Percentiles rank a stretch among this genome's conserved stretches.
These are phyloP conservation scores for Phthorimaea operculella DNA, from an alignment of 1,140 invertebrate species.

Conservation along the genomic window DNA sequence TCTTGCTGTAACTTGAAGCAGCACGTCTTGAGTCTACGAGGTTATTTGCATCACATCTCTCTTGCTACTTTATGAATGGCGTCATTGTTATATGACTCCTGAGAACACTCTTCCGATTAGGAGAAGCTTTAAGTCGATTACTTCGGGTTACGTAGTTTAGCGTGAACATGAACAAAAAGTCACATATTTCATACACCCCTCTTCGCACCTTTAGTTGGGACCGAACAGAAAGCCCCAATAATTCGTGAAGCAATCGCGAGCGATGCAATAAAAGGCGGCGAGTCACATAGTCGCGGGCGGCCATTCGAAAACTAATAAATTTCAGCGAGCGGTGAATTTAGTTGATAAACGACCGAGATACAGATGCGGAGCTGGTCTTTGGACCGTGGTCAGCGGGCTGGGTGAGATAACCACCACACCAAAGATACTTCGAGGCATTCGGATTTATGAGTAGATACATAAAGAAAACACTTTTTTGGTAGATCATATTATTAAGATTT, in stretches of 20 bases:
- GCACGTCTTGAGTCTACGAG: constrained; percentile 34
- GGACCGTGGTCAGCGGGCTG: constrained; percentile 10
- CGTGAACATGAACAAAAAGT: constrained; percentile 1
- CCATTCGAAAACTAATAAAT: constrained; percentile 50
- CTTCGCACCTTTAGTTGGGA: not conserved
- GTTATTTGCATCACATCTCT: constrained; percentile 42
- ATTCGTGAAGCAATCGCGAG: constrained; percentile 11
- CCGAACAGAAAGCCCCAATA: constrained; percentile 7
- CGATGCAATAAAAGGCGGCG: constrained; percentile 26
- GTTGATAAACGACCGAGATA: constrained; percentile 51
- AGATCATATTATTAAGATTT: too few relatives aligned
- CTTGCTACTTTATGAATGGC: constrained; percentile 24
- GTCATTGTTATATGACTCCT: constrained; percentile 24
- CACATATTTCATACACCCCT: constrained; percentile 2
- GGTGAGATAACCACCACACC: not conserved
- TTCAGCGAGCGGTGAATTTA: constrained; percentile 44
- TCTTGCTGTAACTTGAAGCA: constrained; percentile 27
- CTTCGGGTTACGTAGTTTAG: not conserved
- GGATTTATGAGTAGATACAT: not conserved
- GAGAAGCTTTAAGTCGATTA: not conserved
- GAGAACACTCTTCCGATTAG: too few relatives aligned
- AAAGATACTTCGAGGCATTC: not conserved
- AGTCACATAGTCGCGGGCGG: constrained; percentile 32
- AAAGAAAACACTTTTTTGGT: too few relatives aligned
- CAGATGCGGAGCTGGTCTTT: constrained; percentile 23